A percentile compares a stretch with the other conserved stretches of the same genome.
phyloP scores from a whole-genome alignment of 2,888 invertebrate genomes.

The Trimorus sp. region DNA sequence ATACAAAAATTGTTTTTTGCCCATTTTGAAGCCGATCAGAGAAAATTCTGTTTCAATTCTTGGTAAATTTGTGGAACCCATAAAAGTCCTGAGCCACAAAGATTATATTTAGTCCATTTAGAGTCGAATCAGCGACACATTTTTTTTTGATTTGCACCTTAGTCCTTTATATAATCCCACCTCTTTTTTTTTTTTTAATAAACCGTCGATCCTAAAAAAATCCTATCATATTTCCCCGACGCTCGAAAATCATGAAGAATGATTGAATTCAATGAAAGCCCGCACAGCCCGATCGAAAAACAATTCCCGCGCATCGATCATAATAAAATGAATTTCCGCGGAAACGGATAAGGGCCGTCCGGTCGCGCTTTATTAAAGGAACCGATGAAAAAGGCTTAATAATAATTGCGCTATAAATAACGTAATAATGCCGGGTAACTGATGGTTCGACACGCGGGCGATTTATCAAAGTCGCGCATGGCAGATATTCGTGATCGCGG shows the following conservation, averaged over 20 bases:
- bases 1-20: no score
- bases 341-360: slow-evolving; percentile 40
- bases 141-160: no score
- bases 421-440: slow-evolving; percentile 54
- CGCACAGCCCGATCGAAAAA: slow-evolving; percentile 32
- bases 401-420: slow-evolving; percentile 58
- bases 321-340: slow-evolving; percentile 48
- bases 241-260: background rate
- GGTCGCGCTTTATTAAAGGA: slow-evolving; percentile 50
- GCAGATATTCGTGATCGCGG: slow-evolving; percentile 48
- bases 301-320: slow-evolving; percentile 45
- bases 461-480: slow-evolving; percentile 61
- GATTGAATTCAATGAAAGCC: slow-evolving; percentile 18
- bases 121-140: no score
- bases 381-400: slow-evolving; percentile 54
- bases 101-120: no score
- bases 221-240: no score
- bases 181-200: no score
- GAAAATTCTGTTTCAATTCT: no score
- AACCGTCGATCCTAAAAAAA: no score
- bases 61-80: no score
- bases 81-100: no score
- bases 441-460: slow-evolving; percentile 55
- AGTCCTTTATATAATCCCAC: no score
- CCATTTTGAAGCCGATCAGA: no score